phyloP scores from a whole-genome alignment of 2,113 vertebrate species.

The Hypocryptadius cinnamomeus region DNA sequence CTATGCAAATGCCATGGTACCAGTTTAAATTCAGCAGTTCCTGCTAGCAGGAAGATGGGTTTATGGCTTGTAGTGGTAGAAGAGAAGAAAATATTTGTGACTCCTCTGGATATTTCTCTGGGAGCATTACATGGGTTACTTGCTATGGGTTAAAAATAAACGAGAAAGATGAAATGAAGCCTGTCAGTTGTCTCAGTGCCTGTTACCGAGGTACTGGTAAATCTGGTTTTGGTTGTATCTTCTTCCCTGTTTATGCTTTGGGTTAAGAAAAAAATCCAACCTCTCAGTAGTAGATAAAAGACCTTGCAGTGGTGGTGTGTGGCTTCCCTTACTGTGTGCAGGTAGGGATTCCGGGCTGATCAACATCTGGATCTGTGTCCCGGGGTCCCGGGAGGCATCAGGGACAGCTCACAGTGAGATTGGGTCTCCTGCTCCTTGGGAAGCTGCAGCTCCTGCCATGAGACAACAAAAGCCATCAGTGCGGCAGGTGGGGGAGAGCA shows the following conservation, averaged over 20 bases:
- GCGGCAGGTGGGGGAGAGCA: fast-evolving
- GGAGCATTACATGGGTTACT: fast-evolving
- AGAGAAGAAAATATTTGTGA: neutral
- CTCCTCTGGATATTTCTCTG: neutral
- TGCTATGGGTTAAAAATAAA: neutral
- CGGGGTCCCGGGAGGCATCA: neutral
- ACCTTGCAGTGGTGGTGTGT: neutral
- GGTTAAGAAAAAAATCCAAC: neutral
- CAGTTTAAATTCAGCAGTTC: neutral
- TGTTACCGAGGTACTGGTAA: neutral
- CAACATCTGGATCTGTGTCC: neutral
- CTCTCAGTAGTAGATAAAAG: neutral
- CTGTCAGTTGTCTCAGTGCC: neutral
- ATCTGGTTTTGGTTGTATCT: neutral
- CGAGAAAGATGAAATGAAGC: neutral
- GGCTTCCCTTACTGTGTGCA: neutral
- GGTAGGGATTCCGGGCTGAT: neutral
- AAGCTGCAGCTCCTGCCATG: neutral
- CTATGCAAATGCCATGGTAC: neutral
- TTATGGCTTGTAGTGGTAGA: neutral
- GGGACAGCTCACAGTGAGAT: neutral
- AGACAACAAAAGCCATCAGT: neutral
- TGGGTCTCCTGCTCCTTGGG: neutral
- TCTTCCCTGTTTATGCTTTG: neutral
- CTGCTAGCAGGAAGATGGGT: neutral